These are phyloP conservation scores for Caenorhabditis becei DNA, from an alignment of 2,888 invertebrate species.

Conservation along the genomic window DNA sequence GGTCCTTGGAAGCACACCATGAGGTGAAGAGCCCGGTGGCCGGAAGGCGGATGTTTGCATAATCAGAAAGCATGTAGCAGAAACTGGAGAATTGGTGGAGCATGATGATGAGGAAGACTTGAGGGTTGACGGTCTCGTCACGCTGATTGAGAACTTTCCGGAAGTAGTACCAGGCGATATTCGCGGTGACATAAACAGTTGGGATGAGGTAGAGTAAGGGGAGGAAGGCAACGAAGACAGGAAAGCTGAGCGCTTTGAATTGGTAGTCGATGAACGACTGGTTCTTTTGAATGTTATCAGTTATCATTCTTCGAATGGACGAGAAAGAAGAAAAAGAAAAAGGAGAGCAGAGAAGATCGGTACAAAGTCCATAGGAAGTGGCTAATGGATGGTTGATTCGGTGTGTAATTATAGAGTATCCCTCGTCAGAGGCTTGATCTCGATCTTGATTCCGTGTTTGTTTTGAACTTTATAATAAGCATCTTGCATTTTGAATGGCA, in stretches of 20 bases:
- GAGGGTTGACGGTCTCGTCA: not conserved
- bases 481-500: too few species aligned
- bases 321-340: too few species aligned
- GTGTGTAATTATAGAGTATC: too few species aligned
- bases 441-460: too few species aligned
- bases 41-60: constrained; percentile 27
- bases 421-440: too few species aligned
- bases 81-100: constrained; percentile 15
- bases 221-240: not conserved
- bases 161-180: not conserved
- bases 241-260: not conserved
- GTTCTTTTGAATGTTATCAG: constrained; percentile 3
- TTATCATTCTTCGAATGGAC: too few species aligned
- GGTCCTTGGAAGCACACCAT: constrained; percentile 18
- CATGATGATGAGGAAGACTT: constrained; percentile 4
- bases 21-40: constrained; percentile 23
- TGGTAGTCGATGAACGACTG: constrained; percentile 1
- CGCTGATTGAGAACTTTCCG: not conserved
- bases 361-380: too few species aligned
- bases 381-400: too few species aligned
- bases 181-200: not conserved
- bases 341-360: too few species aligned
- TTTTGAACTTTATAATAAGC: too few species aligned
- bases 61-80: constrained; percentile 29
- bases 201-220: not conserved